Percentiles rank a stretch among this genome's conserved stretches.
These are phyloP conservation scores for Microctonus hyperodae DNA, from an alignment of 2,888 invertebrate species.

Conservation along the genomic window DNA sequence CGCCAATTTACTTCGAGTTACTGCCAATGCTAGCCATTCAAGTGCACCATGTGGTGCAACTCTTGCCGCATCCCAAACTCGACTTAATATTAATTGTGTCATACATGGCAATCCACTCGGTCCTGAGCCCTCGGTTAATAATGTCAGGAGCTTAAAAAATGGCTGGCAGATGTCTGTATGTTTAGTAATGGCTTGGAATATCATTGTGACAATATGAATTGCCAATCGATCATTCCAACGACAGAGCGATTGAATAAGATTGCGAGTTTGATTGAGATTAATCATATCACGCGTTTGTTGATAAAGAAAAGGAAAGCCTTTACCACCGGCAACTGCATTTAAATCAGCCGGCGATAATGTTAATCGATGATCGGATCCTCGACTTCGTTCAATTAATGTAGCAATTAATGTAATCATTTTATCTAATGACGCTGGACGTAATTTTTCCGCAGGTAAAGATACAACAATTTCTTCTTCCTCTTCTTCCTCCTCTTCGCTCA, in stretches of 20 bases:
- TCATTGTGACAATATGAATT: slow-evolving; percentile 86
- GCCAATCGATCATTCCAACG: slow-evolving; percentile 91
- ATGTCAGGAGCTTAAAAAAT: slow-evolving; percentile 89
- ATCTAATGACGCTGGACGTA: slow-evolving; percentile 89
- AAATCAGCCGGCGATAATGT: slow-evolving; percentile 81
- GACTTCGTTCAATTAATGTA: slow-evolving; percentile 85
- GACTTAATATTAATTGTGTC: slow-evolving; percentile 85
- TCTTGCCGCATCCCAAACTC: slow-evolving; percentile 90
- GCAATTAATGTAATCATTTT: slow-evolving; percentile 95
- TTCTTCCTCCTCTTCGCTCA: slow-evolving; percentile 77
- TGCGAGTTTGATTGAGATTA: slow-evolving; percentile 89
- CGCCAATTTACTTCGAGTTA: slow-evolving; percentile 86
- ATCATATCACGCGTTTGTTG: slow-evolving; percentile 95
- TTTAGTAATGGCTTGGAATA: slow-evolving; percentile 89
- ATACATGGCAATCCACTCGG: slow-evolving; percentile 84
- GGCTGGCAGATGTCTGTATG: slow-evolving; percentile 91
- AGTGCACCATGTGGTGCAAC: slow-evolving; percentile 90
- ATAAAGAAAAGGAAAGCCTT: slow-evolving; percentile 93
- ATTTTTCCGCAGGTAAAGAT: slow-evolving; percentile 75
- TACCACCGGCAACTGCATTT: slow-evolving; percentile 84
- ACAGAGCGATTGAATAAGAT: slow-evolving; percentile 89
- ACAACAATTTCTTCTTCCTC: slow-evolving; percentile 66
- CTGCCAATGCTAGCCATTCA: slow-evolving; percentile 84
- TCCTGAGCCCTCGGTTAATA: slow-evolving; percentile 84
- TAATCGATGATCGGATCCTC: slow-evolving; percentile 77